Evolutionary conservation across 2,113 vertebrate genomes (phyloP).

Genomic region (Orycteropus afer): DNA sequence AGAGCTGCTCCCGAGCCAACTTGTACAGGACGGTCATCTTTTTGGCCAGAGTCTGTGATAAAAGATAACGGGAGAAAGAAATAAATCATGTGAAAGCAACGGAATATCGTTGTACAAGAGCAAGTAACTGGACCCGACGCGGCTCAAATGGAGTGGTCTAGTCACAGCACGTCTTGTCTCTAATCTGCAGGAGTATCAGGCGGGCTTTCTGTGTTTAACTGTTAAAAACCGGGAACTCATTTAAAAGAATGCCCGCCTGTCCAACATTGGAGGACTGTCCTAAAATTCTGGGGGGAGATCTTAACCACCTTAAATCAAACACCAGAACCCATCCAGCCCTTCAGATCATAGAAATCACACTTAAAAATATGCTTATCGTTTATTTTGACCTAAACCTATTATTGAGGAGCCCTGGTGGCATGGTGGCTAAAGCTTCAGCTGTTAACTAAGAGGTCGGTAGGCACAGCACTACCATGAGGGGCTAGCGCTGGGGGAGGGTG

Average conservation of each 20-base stretch:
- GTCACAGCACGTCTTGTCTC: neutral
- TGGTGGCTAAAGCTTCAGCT: no score
- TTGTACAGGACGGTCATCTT: conserved; percentile 99
- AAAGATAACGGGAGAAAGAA: neutral
- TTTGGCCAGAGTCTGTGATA: conserved; percentile 92
- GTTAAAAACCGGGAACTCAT: neutral
- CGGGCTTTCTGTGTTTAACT: fast-evolving
- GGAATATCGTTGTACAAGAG: fast-evolving
- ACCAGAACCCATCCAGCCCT: neutral
- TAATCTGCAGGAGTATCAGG: neutral
- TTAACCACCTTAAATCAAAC: neutral
- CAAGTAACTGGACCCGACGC: no score
- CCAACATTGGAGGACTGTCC: neutral
- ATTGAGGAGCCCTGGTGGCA: no score
- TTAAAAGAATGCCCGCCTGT: neutral
- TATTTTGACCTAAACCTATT: neutral
- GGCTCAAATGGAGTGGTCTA: no score
- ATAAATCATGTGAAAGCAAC: neutral
- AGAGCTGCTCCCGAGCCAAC: conserved; percentile 94
- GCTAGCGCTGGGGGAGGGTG: neutral
- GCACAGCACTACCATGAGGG: no score
- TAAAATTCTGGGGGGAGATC: no score
- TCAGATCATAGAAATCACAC: fast-evolving
- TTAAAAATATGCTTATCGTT: neutral
- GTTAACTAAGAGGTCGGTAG: no score